phyloP scores from a whole-genome alignment of 53 echinoderm and acorn worm genomes.

The Echinometra lucunter region DNA sequence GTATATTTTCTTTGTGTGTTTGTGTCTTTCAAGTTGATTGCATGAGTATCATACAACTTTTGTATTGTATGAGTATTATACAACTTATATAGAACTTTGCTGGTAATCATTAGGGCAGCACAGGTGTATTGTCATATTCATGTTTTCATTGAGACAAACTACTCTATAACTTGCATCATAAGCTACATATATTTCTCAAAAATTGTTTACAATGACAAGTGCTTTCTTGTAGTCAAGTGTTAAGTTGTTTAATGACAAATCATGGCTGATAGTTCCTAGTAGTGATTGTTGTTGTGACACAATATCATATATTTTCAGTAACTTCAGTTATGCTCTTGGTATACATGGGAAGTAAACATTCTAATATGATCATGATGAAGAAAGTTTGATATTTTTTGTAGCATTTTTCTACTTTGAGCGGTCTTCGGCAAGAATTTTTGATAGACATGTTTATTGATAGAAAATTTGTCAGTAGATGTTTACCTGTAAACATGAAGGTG shows the following conservation, averaged over 20 bases:
- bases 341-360: not conserved
- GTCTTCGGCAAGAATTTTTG: not conserved
- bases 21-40: too few species aligned
- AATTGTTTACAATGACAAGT: not conserved
- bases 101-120: too few species aligned
- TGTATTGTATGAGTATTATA: too few species aligned
- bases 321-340: not conserved
- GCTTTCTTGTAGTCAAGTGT: not conserved
- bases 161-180: too few species aligned
- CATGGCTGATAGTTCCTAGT: not conserved
- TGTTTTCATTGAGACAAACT: too few species aligned
- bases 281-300: not conserved
- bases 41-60: too few species aligned
- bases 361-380: not conserved
- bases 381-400: not conserved
- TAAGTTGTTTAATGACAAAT: not conserved
- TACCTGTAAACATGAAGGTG: not conserved
- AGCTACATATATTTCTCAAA: too few species aligned
- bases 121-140: too few species aligned
- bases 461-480: not conserved
- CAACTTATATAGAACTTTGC: too few species aligned
- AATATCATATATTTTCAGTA: not conserved
- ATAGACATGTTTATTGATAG: not conserved
- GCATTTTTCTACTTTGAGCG: not conserved
- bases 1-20: too few species aligned